These are phyloP conservation scores for Carettochelys insculpta DNA, from an alignment of 2,113 vertebrate genomes.

Conservation along the genomic window DNA sequence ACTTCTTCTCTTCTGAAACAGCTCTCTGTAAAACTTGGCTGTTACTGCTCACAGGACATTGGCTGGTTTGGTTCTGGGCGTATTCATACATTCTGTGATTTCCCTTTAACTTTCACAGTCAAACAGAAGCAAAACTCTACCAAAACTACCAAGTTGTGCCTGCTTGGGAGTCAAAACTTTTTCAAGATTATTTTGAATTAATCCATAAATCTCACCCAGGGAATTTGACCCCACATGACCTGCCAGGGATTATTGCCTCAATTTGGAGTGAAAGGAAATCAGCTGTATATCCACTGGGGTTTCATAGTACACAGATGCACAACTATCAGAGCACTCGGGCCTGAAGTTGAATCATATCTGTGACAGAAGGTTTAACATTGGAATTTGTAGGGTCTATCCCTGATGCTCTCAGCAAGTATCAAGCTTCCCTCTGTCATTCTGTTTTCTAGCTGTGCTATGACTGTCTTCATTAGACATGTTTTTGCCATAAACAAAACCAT, in stretches of 20 bases:
- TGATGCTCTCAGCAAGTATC: not conserved
- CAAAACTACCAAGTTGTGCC: not conserved
- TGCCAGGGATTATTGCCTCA: not conserved
- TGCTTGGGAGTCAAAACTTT: not conserved
- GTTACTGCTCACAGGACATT: not conserved
- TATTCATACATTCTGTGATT: not conserved
- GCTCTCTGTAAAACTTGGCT: not conserved
- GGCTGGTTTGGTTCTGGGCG: not conserved
- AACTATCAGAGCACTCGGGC: not conserved
- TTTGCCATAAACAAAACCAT: not conserved
- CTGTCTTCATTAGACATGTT: not conserved
- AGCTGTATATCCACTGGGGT: too few species aligned
- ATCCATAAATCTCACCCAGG: not conserved
- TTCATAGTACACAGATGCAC: rapidly evolving
- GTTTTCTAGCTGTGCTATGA: not conserved
- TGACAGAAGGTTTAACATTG: not conserved
- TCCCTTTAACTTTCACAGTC: not conserved
- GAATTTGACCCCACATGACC: not conserved
- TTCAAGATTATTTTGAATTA: not conserved
- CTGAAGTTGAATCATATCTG: not conserved
- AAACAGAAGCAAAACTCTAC: not conserved
- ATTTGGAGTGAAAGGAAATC: not conserved
- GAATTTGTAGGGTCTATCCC: not conserved
- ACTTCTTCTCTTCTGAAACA: not conserved
- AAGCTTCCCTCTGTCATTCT: not conserved